Conservation (phyloP, 2,113 vertebrate species). For the Alosa alosa region DNA sequence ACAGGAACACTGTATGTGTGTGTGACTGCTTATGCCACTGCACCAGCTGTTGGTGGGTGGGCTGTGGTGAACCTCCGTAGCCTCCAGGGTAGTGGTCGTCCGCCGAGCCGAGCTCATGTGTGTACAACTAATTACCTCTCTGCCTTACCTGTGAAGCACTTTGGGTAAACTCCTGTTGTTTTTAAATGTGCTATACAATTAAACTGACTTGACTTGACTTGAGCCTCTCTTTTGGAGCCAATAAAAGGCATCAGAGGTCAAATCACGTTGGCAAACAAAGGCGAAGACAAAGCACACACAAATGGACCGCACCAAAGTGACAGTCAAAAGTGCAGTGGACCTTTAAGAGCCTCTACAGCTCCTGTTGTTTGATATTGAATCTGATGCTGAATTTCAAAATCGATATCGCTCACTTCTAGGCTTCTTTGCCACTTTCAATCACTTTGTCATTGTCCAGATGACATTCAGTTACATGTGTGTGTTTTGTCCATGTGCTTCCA, state of each 20-base stretch:
- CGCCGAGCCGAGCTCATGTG: constrained; percentile 42
- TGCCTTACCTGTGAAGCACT: too few species aligned
- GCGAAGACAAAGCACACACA: neutral
- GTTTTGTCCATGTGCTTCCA: neutral
- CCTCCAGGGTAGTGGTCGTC: constrained; percentile 20
- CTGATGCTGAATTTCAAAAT: neutral
- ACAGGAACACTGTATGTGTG: neutral
- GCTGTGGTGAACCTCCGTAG: constrained; percentile 22
- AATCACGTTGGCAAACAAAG: neutral
- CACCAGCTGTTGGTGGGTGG: constrained; percentile 56
- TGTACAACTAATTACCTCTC: too few species aligned
- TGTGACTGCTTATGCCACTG: neutral
- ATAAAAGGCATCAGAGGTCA: constrained; percentile 15
- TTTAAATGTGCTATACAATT: too few species aligned
- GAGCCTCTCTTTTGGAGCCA: constrained; percentile 51
- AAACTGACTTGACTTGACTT: too few species aligned
- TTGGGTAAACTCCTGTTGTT: too few species aligned
- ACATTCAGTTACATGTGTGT: neutral
- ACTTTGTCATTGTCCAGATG: neutral
- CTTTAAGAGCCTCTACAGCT: neutral
- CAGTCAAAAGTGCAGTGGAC: neutral
- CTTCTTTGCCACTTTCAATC: too few species aligned
- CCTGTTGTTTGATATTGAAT: constrained; percentile 9
- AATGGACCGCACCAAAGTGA: neutral
- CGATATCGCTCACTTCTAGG: neutral